Percentiles rank a stretch among this genome's conserved stretches.
These are phyloP conservation scores for Monopterus albus DNA, from an alignment of 2,113 vertebrate species.

Conservation along the genomic window DNA sequence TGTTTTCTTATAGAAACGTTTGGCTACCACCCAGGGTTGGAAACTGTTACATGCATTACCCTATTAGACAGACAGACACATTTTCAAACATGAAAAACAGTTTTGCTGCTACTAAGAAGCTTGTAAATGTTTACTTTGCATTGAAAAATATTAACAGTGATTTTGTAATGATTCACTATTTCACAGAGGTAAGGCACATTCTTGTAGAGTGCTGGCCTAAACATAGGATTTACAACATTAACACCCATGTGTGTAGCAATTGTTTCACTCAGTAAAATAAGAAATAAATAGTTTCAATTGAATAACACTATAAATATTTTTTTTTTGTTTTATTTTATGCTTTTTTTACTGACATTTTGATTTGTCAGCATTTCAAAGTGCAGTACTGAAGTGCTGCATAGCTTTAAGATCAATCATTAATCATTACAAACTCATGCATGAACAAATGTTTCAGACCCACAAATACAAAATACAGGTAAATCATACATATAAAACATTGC, in stretches of 20 bases:
- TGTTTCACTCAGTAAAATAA: too few relatives aligned
- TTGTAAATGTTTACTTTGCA: not conserved
- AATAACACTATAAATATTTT: too few relatives aligned
- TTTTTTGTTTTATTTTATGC: too few relatives aligned
- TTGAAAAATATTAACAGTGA: not conserved
- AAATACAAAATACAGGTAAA: too few relatives aligned
- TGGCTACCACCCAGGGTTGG: too few relatives aligned
- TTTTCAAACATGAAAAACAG: too few relatives aligned
- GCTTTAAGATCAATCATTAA: slow-evolving; percentile 26
- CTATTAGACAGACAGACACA: not conserved
- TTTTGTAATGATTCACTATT: not conserved
- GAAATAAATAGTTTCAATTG: too few relatives aligned
- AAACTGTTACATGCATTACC: too few relatives aligned
- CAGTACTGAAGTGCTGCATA: not conserved
- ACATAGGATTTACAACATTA: not conserved
- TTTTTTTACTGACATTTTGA: slow-evolving; percentile 37
- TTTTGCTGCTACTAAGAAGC: not conserved
- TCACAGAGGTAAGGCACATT: too few relatives aligned
- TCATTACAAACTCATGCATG: slow-evolving; percentile 27
- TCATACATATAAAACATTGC: too few relatives aligned
- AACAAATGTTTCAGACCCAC: slow-evolving; percentile 18
- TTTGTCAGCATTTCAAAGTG: slow-evolving; percentile 39
- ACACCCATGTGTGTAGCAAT: too few relatives aligned
- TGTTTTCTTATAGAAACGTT: too few relatives aligned
- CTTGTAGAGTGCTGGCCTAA: not conserved